Base-by-base conservation (phyloP, 2,113 vertebrate genomes). In the Ptilonorhynchus violaceus region DNA sequence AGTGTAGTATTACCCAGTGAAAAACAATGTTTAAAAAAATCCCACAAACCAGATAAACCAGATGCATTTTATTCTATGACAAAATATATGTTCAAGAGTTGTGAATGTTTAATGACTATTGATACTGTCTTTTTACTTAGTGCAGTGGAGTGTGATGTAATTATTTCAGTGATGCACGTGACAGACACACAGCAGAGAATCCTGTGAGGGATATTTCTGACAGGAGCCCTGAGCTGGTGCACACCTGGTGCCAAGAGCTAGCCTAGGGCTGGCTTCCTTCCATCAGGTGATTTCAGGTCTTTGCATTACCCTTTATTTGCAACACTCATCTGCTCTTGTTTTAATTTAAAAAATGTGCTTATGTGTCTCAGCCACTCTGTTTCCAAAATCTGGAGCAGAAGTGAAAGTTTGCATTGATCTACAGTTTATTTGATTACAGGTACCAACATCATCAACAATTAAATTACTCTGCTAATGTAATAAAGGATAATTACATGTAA, bases 101-200 rank as follows among this genome's bases (percentile, higher is more conserved):
- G 7, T 23, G 50, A 62, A 75, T 56, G 30, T 60, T 41, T 35
- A 47, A 3, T 44, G n/a, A 24, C 16, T 46, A 22, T 21, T 22
- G 13, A 59, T 60, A 30, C 4, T 46, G 7, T 41, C 15, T 8
- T 84, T 50, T 58, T n/a, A 50, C 10, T 30, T 72, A 42, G 23
- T 20, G 16, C 14, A 24, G 15, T 22, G 28, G 31, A 62, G 20
- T 30, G 13, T 23, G 35, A 31, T 22, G 23, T 66, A 86, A 50
- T 78, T 22, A 27, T 35, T 69, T n/a, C 52, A 31, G 1, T 35
- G 37, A 20, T 18, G 16, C 16, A n/a, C 0, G 0, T 20, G 22
- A 21, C 37, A 84, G 37, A 33, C 3, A 5, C 22, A 11, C 8
- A 28, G 33, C 19, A 53, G 16, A 28, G n/a, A 50, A 23, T 67